Percentiles rank a stretch among this genome's conserved stretches.
These are phyloP conservation scores for Sclerurus mexicanus DNA, from an alignment of 2,113 vertebrate genomes.

Conservation along the genomic window DNA sequence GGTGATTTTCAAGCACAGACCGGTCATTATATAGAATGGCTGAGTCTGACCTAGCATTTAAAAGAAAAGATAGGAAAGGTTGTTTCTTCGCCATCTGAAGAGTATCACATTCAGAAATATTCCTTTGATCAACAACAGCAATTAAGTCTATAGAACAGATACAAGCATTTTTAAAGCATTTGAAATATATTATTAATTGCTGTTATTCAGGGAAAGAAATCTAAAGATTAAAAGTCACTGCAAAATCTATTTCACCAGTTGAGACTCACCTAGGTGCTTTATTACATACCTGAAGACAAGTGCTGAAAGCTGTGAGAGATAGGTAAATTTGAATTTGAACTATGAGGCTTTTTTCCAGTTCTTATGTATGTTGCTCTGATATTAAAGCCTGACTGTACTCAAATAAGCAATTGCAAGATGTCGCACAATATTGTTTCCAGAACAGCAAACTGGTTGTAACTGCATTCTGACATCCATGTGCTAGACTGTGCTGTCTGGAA, in stretches of 20 bases:
- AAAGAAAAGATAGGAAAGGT: constrained; percentile 16
- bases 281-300: neutral
- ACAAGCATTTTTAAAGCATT: neutral
- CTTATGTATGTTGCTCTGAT: neutral
- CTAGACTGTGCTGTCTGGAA: neutral
- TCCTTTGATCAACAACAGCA: neutral
- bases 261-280: neutral
- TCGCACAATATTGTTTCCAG: neutral
- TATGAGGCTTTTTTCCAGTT: neutral
- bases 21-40: constrained; percentile 95
- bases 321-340: neutral
- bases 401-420: neutral
- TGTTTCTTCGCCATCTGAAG: neutral
- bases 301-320: neutral
- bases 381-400: neutral
- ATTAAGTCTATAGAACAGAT: neutral
- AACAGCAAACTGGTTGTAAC: neutral
- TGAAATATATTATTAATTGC: neutral
- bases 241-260: neutral
- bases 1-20: constrained; percentile 93
- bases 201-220: neutral
- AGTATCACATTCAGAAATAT: neutral
- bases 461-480: neutral
- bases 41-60: constrained; percentile 82
- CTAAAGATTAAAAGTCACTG: neutral